Evolutionary conservation across 1,140 invertebrate species (phyloP).

Genomic region (Leptinotarsa undecemlineata): DNA sequence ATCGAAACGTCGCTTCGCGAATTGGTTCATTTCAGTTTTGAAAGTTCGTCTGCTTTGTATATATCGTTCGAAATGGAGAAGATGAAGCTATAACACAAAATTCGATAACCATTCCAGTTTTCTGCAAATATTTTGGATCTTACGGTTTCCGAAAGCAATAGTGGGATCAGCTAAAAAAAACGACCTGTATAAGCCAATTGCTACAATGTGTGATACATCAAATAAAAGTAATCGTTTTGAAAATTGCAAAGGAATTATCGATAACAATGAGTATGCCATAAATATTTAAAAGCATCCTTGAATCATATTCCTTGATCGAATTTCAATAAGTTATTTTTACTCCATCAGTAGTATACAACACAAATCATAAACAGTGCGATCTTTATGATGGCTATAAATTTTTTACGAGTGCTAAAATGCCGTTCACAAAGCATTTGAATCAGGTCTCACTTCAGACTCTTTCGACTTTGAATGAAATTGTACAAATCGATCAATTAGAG

Average conservation of each 20-base stretch:
- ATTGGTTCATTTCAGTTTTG: no score
- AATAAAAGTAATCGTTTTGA: no score
- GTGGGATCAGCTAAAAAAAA: no score
- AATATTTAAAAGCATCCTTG: neutral
- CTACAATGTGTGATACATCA: no score
- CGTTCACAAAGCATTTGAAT: constrained; percentile 12
- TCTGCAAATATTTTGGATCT: no score
- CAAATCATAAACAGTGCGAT: constrained; percentile 10
- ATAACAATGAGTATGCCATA: neutral
- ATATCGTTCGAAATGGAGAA: no score
- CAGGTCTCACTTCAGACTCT: neutral
- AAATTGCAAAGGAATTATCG: neutral
- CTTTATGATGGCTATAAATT: constrained; percentile 13
- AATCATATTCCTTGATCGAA: constrained; percentile 7
- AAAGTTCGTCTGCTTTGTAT: no score
- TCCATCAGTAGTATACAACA: constrained; percentile 8
- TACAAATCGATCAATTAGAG: neutral
- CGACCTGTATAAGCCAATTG: no score
- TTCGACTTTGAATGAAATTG: constrained; percentile 8
- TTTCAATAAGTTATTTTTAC: constrained; percentile 15
- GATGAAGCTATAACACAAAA: no score
- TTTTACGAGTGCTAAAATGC: constrained; percentile 4
- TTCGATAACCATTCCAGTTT: no score
- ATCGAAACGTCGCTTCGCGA: no score
- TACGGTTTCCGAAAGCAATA: no score